These are phyloP conservation scores for Diarsia dahlii DNA, from an alignment of 2,888 invertebrate species.

Conservation along the genomic window DNA sequence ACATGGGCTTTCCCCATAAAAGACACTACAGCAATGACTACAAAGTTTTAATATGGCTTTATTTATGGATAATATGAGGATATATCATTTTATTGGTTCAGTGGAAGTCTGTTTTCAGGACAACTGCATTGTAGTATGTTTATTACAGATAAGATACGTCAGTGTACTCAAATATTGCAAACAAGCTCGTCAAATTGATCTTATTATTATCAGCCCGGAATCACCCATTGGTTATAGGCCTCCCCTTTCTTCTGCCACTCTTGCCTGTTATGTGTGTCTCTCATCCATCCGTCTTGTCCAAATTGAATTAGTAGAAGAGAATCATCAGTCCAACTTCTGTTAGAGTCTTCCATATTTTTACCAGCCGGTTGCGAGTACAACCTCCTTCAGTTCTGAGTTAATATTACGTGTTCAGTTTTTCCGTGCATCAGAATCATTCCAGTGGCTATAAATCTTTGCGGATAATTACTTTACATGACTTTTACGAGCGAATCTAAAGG, in stretches of 20 bases:
- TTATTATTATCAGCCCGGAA: too few species aligned
- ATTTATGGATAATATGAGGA: conserved; percentile 2
- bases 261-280: too few species aligned
- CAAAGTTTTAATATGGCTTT: conserved; percentile 21
- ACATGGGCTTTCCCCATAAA: not conserved
- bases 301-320: not conserved
- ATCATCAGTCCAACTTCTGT: not conserved
- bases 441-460: conserved; percentile 46
- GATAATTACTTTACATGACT: conserved; percentile 62
- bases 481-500: conserved; percentile 50
- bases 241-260: too few species aligned
- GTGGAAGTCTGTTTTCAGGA: not conserved
- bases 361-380: not conserved
- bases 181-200: not conserved
- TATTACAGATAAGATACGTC: not conserved
- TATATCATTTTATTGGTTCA: conserved; percentile 7
- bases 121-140: not conserved
- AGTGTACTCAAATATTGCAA: not conserved
- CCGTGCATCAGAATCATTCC: conserved; percentile 40
- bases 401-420: conserved; percentile 38
- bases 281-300: too few species aligned
- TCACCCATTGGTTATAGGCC: too few species aligned
- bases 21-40: not conserved
- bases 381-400: conserved; percentile 23
- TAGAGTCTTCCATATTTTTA: too few species aligned